Conservation (phyloP, 2,113 vertebrate species). For the Pantherophis guttatus region DNA sequence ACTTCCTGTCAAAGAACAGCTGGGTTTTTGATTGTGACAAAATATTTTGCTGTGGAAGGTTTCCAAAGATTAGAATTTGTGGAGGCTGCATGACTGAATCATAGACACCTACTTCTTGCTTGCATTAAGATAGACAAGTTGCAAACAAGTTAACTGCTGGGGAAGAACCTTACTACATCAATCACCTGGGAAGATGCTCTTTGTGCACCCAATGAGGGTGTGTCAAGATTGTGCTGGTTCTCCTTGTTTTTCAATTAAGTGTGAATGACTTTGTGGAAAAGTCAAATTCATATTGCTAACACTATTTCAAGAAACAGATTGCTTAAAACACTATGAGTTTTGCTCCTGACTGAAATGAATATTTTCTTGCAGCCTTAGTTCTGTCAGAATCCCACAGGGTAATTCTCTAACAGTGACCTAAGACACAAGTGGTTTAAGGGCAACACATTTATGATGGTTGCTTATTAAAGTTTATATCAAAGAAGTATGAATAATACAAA, state of each 20-base stretch:
- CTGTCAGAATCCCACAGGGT: neutral
- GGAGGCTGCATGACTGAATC: neutral
- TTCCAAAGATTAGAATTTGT: neutral
- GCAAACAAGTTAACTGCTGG: conserved; percentile 14
- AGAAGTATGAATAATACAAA: neutral
- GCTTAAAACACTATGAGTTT: neutral
- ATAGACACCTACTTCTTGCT: neutral
- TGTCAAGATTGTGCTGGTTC: neutral
- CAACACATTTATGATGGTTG: neutral
- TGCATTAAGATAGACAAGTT: neutral
- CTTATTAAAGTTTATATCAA: neutral
- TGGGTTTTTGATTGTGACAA: neutral
- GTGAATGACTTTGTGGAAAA: neutral
- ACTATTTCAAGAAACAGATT: neutral
- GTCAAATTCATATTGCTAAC: neutral
- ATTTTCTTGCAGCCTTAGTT: neutral
- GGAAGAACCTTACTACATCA: neutral
- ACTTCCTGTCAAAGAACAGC: neutral
- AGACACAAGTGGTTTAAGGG: neutral
- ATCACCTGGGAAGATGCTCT: neutral
- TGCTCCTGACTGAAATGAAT: too few species aligned
- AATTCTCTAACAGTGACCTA: neutral
- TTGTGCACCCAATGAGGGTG: neutral
- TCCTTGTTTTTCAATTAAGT: neutral
- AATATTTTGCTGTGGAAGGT: neutral